Evolutionary conservation across 2,113 vertebrate genomes (phyloP).

Genomic region (Cygnus atratus): DNA sequence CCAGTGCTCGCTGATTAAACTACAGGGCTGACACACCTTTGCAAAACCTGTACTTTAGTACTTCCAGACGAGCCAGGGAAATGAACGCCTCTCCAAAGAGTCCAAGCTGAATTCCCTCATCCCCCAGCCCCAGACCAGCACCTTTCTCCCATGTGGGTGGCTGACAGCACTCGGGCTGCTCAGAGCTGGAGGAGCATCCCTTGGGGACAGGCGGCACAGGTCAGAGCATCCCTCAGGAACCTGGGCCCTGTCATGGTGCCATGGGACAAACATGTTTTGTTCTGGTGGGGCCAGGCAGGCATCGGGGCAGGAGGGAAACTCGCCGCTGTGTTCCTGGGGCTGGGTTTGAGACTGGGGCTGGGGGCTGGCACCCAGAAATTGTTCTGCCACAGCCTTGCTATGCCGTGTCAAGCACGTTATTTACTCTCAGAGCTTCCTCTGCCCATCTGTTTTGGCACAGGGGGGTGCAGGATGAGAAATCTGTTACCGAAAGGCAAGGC

Average conservation of each 20-base stretch:
- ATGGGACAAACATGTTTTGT: background rate
- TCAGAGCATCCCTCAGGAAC: background rate
- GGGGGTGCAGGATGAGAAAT: background rate
- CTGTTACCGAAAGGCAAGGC: background rate
- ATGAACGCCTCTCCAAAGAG: background rate
- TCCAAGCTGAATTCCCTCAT: background rate
- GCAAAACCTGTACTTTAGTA: background rate
- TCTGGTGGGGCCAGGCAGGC: background rate
- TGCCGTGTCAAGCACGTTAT: background rate
- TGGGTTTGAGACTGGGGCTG: background rate
- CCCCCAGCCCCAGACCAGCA: fast-evolving
- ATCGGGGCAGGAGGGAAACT: background rate
- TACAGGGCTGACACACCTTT: background rate
- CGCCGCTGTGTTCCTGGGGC: background rate
- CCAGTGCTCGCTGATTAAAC: background rate
- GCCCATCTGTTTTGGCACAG: slow-evolving; percentile 6
- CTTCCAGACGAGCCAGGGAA: background rate
- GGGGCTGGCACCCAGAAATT: background rate
- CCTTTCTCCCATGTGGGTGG: background rate
- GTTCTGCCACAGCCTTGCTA: background rate
- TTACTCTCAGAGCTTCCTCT: background rate
- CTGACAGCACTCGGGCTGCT: background rate
- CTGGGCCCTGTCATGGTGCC: background rate
- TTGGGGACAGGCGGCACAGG: background rate
- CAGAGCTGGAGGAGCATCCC: background rate